phyloP scores from a whole-genome alignment of 1,140 invertebrate genomes.

The Heterodera schachtii region DNA sequence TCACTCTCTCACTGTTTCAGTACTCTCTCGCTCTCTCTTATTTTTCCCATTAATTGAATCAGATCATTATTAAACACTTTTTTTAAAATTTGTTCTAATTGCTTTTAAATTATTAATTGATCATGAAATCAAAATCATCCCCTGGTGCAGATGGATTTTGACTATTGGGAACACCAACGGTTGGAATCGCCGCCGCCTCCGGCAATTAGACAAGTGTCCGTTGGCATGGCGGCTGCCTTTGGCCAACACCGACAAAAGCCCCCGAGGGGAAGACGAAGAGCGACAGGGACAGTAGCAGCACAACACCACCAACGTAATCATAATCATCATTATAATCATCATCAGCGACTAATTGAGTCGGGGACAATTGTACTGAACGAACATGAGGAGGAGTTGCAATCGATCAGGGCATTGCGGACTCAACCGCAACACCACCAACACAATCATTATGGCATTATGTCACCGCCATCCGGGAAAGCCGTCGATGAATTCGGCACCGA shows the following conservation, averaged over 20 bases:
- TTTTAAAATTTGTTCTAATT: too few relatives aligned
- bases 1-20: too few relatives aligned
- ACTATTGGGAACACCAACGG: slow-evolving; percentile 23
- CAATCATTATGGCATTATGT: neutral
- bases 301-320: neutral
- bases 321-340: neutral
- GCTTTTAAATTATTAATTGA: too few relatives aligned
- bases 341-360: too few relatives aligned
- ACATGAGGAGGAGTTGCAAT: neutral
- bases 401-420: neutral
- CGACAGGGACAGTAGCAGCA: neutral
- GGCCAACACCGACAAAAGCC: neutral
- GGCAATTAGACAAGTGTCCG: neutral
- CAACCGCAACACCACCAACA: neutral
- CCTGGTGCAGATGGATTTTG: slow-evolving; percentile 19
- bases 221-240: neutral
- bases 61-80: too few relatives aligned
- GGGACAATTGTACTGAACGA: neutral
- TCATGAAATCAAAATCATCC: neutral
- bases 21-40: too few relatives aligned
- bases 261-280: too few relatives aligned
- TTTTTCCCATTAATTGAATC: too few relatives aligned
- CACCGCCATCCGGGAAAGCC: too few relatives aligned
- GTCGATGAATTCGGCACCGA: too few relatives aligned
- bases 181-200: neutral